These are phyloP conservation scores for Alitta virens DNA, from an alignment of 2,888 invertebrate species.

Conservation along the genomic window DNA sequence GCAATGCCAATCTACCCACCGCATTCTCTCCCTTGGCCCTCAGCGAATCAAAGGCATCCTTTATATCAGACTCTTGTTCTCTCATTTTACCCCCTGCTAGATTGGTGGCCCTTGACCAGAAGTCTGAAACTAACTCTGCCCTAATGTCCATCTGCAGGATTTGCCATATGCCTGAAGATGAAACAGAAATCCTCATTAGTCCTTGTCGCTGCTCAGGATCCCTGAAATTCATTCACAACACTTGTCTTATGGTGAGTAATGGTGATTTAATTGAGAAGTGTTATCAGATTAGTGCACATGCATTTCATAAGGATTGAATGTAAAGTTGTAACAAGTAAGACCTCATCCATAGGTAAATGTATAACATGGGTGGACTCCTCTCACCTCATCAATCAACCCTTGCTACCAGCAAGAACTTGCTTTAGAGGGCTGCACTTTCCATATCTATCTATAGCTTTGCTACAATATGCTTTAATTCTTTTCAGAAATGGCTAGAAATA, in stretches of 20 bases:
- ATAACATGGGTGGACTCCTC: too few relatives aligned
- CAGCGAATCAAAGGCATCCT: neutral
- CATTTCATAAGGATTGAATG: too few relatives aligned
- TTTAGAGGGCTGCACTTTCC: too few relatives aligned
- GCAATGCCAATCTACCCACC: too few relatives aligned
- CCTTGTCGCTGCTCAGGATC: constrained; percentile 63
- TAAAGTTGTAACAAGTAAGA: too few relatives aligned
- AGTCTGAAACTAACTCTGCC: constrained; percentile 27
- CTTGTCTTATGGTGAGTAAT: constrained; percentile 59
- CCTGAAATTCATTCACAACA: constrained; percentile 60
- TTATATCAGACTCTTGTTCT: neutral
- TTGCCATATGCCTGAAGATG: constrained; percentile 57
- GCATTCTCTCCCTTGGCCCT: too few relatives aligned
- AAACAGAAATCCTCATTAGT: constrained; percentile 56
- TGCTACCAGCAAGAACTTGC: too few relatives aligned
- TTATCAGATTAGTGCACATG: neutral
- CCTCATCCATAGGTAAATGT: neutral
- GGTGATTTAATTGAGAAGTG: neutral
- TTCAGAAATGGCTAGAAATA: constrained; percentile 62
- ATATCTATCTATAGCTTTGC: neutral
- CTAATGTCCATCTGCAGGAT: constrained; percentile 59
- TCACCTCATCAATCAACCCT: too few relatives aligned
- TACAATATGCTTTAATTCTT: constrained; percentile 13
- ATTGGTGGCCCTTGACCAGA: constrained; percentile 8
- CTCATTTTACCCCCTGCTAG: neutral